phyloP scores from a whole-genome alignment of 2,888 invertebrate species.

The Lycaena phlaeas region DNA sequence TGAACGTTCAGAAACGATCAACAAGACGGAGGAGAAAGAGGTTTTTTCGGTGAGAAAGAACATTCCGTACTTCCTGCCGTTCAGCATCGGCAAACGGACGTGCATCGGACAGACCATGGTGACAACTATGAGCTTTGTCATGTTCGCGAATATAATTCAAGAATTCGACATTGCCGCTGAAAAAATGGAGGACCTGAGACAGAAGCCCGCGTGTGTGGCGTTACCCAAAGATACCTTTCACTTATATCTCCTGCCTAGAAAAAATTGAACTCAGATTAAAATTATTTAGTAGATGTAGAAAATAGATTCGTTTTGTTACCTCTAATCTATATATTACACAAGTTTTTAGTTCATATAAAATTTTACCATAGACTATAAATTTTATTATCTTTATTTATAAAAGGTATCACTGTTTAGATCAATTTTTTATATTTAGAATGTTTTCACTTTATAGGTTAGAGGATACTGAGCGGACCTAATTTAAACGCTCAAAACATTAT shows the following conservation, averaged over 20 bases:
- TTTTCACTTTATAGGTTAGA: background rate
- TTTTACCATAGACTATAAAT: no score
- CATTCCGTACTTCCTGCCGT: conserved; percentile 84
- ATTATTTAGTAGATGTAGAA: conserved; percentile 22
- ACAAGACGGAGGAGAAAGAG: conserved; percentile 41
- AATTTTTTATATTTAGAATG: no score
- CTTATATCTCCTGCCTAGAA: conserved; percentile 72
- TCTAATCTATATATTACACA: background rate
- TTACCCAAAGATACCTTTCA: conserved; percentile 81
- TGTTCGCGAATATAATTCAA: conserved; percentile 81
- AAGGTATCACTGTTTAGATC: no score
- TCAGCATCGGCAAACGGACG: conserved; percentile 89
- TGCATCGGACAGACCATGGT: conserved; percentile 89
- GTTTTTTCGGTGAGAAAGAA: conserved; percentile 60
- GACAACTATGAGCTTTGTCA: conserved; percentile 81
- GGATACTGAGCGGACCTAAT: conserved; percentile 3
- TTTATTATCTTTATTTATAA: no score
- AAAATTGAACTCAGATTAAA: conserved; percentile 31
- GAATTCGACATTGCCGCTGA: conserved; percentile 77
- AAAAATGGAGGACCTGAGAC: conserved; percentile 63
- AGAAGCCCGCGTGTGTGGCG: conserved; percentile 80
- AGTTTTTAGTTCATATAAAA: no score
- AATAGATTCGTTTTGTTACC: conserved; percentile 14
- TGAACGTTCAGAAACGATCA: conserved; percentile 33
- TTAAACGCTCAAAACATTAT: conserved; percentile 32